These are phyloP conservation scores for Neelides sp. DNA, from an alignment of 1,140 invertebrate genomes.

Conservation along the genomic window DNA sequence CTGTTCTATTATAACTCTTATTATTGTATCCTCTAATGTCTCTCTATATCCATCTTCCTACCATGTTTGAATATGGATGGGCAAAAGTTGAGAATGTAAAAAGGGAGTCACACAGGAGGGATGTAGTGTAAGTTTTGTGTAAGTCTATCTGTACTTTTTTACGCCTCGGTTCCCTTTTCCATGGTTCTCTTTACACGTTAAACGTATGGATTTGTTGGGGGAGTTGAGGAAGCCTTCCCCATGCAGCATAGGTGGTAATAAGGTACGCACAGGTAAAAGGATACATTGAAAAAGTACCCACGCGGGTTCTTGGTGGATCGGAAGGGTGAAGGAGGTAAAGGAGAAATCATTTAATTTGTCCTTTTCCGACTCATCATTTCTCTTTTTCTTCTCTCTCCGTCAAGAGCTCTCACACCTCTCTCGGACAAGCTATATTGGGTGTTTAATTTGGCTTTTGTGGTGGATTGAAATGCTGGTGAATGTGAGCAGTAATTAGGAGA, in stretches of 20 bases:
- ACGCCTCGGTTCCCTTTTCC: too few relatives aligned
- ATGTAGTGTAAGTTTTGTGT: too few relatives aligned
- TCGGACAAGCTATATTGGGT: neutral
- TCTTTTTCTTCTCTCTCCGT: conserved; percentile 10
- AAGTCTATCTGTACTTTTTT: too few relatives aligned
- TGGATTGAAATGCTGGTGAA: neutral
- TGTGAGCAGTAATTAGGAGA: neutral
- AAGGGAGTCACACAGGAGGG: too few relatives aligned
- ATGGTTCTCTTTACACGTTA: conserved; percentile 1
- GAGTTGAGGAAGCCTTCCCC: neutral
- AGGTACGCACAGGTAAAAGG: neutral
- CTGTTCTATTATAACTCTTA: too few relatives aligned
- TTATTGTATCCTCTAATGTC: too few relatives aligned
- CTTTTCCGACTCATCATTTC: conserved; percentile 10
- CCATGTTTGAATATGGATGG: too few relatives aligned
- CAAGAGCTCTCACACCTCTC: neutral
- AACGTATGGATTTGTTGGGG: neutral
- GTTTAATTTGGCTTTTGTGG: neutral
- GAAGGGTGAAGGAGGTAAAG: neutral
- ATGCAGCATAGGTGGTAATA: neutral
- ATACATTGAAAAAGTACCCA: neutral
- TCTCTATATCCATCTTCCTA: too few relatives aligned
- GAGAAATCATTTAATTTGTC: conserved; percentile 8
- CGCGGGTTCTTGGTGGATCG: neutral
- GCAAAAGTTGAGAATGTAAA: too few relatives aligned